Base-by-base conservation (phyloP, 2,113 vertebrate genomes). In the Agelaius tricolor region DNA sequence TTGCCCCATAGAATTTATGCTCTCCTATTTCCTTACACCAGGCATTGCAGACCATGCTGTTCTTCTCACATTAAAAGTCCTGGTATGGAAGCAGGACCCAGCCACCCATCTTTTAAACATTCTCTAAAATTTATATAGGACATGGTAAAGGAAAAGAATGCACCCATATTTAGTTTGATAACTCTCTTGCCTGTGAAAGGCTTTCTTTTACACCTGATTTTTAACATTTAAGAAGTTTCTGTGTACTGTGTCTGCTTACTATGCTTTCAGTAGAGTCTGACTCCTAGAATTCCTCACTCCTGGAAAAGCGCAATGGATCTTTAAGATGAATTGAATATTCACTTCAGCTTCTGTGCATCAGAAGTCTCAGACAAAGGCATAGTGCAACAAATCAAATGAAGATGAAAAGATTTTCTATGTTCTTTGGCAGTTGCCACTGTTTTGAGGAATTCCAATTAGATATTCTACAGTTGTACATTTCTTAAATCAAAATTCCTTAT, bases 401-500 rank as follows among this genome's bases (percentile, higher is more conserved):
- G 80, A 89, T 41, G 1, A 69, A 37, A 61, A 33, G 6, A 74
- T 35, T 82, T 71, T 24, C 39, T 52, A 2, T 30, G 11, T 63
- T 63, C 15, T 55, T 92, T 90, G 66, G 51, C 69, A 93, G 39
- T 7, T 90, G 23, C 11, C 8, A 28, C 17, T 46, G 26, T 46
- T 88, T 26, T 30, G 23, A 78, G 59, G 59, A 82, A 72, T 63
- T 84, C 33, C 10, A 26, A 59, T 78, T 87, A 75, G 26, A 35
- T 63, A 67, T 54, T 87, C 46, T 39, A 51, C 37, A 75, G 61
- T 3, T 63, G 18, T 30, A 27, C 35, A 43, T 63, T 66, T 93
- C 79, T 85, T 24, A 84, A 91, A 75, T 72, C 28, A 78, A 74
- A 63, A 44, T 68, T 67, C 35, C 35, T 87, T 84, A 59, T 33